A percentile compares a stretch with the other conserved stretches of the same genome.
Conservation (phyloP, 2,797 vertebrate genomes). For the Pempheris klunzingeri region DNA sequence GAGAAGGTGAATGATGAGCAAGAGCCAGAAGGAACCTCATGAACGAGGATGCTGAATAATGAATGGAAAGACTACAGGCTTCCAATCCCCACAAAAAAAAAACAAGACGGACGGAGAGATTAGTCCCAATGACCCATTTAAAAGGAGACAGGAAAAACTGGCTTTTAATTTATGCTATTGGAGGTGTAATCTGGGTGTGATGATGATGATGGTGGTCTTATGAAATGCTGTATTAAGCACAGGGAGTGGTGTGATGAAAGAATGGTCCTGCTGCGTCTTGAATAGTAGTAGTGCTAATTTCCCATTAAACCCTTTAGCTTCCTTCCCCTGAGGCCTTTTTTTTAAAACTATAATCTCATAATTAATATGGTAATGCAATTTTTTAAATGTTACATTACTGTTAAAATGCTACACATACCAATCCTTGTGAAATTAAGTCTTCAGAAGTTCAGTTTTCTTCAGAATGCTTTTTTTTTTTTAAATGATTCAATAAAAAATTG, state of each 20-base stretch:
- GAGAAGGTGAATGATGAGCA: slow-evolving; percentile 31
- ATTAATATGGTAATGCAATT: slow-evolving; percentile 5
- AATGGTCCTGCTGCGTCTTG: neutral
- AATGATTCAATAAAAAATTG: no score
- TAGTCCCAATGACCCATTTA: slow-evolving; percentile 72
- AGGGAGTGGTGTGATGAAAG: slow-evolving; percentile 20
- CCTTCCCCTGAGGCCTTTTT: neutral
- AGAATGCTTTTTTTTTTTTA: no score
- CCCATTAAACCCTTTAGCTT: slow-evolving; percentile 9
- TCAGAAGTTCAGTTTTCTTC: neutral
- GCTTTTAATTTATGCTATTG: slow-evolving; percentile 58
- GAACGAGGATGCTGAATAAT: slow-evolving; percentile 29
- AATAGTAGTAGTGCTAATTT: neutral
- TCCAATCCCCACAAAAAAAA: slow-evolving; percentile 25
- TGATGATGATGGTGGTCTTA: slow-evolving; percentile 5
- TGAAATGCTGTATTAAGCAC: slow-evolving; percentile 35
- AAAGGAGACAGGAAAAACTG: slow-evolving; percentile 41
- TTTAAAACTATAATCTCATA: slow-evolving; percentile 7
- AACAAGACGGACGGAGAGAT: slow-evolving; percentile 39
- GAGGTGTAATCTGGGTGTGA: slow-evolving; percentile 16
- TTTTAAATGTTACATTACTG: neutral
- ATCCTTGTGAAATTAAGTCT: neutral
- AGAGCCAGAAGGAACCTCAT: neutral
- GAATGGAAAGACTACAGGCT: slow-evolving; percentile 48
- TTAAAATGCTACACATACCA: neutral